These are phyloP conservation scores for Rhaphigaster nebulosa DNA, from an alignment of 2,888 invertebrate species.

Conservation along the genomic window DNA sequence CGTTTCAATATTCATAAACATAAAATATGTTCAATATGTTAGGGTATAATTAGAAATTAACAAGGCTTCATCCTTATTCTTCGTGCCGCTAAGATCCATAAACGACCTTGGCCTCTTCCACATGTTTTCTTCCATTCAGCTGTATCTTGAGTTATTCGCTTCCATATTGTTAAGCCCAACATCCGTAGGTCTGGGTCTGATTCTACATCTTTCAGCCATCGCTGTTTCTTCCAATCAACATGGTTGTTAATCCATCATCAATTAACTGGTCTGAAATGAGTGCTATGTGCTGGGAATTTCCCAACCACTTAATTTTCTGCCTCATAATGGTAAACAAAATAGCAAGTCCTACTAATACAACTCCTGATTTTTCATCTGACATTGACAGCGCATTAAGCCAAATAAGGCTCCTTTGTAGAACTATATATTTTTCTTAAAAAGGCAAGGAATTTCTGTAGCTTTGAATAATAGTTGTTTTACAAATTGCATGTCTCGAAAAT, in stretches of 20 bases:
- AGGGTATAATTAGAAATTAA: too few relatives aligned
- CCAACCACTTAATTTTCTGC: background rate
- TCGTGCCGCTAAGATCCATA: background rate
- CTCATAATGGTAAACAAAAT: background rate
- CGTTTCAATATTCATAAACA: too few relatives aligned
- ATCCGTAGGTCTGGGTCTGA: background rate
- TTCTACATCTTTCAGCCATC: background rate
- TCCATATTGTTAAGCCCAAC: background rate
- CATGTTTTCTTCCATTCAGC: background rate
- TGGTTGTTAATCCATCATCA: background rate
- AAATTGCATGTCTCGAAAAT: background rate
- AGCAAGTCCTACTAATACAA: background rate
- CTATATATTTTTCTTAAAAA: background rate
- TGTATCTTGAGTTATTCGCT: background rate
- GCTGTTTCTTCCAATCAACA: background rate
- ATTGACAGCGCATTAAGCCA: background rate
- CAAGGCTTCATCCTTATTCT: too few relatives aligned
- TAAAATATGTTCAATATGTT: too few relatives aligned
- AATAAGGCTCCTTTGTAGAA: background rate
- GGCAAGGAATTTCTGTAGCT: background rate
- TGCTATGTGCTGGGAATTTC: background rate
- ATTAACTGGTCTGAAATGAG: too few relatives aligned
- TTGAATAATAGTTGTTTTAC: background rate
- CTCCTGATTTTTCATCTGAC: background rate
- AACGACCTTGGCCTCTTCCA: background rate